Evolutionary conservation across 2,888 invertebrate genomes (phyloP).

Genomic region (Cetonia aurata): DNA sequence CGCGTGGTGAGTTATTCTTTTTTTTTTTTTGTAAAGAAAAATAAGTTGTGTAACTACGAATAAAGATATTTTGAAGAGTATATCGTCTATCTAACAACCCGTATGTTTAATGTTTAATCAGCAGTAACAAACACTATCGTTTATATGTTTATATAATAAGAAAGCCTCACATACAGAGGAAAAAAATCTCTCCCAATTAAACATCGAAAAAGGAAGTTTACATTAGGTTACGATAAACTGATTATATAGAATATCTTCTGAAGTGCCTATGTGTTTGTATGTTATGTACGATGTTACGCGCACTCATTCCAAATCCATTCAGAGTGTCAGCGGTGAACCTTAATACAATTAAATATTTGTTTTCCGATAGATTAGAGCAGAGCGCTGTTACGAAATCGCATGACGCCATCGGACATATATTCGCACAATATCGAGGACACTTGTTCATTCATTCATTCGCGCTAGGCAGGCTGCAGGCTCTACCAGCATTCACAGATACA

Average conservation of each 20-base stretch:
- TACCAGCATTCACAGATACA: background rate
- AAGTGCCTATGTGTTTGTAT: constrained; percentile 5
- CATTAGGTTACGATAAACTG: constrained; percentile 32
- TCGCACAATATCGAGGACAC: constrained; percentile 31
- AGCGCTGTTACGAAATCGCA: constrained; percentile 23
- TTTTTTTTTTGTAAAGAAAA: no score
- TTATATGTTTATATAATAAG: constrained; percentile 16
- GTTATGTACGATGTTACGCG: no score
- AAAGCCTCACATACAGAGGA: constrained; percentile 11
- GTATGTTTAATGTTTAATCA: background rate
- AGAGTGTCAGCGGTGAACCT: constrained; percentile 16
- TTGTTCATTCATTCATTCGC: constrained; percentile 30
- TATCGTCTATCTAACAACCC: background rate
- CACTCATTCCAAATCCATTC: constrained; percentile 30
- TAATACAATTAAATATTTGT: constrained; percentile 42
- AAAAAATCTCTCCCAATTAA: constrained; percentile 26
- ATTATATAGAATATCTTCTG: constrained; percentile 26
- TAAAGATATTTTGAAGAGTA: no score
- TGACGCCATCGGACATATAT: constrained; percentile 20
- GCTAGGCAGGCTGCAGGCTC: background rate
- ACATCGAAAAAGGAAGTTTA: constrained; percentile 41
- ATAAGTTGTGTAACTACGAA: no score
- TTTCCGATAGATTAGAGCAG: constrained; percentile 28
- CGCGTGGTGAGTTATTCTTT: no score
- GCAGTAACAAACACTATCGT: background rate